phyloP scores from a whole-genome alignment of 2,113 vertebrate species.

The Xyliphius kryptos region DNA sequence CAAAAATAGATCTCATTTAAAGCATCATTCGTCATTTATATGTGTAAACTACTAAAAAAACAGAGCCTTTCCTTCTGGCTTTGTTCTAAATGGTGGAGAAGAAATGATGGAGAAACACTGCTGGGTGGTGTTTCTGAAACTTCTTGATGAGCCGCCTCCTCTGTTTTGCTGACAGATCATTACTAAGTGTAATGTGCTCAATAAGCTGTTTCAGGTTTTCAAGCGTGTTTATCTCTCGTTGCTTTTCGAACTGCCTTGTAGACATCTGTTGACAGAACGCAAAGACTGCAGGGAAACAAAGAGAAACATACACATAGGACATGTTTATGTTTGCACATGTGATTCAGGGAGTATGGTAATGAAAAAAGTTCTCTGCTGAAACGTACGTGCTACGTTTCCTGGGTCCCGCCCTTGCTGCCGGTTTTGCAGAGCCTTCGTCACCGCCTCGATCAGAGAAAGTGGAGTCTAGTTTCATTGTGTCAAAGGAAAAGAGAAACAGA shows the following conservation, averaged over 20 bases:
- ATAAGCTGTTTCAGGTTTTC: conserved; percentile 63
- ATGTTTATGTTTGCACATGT: too few species aligned
- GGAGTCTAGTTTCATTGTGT: conserved; percentile 72
- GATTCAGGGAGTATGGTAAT: too few species aligned
- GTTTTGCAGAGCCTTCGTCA: conserved; percentile 63
- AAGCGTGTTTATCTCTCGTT: conserved; percentile 58
- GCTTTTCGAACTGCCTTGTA: conserved; percentile 65
- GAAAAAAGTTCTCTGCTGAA: too few species aligned
- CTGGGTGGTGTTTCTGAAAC: conserved; percentile 72
- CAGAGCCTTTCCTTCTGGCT: too few species aligned
- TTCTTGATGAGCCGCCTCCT: conserved; percentile 72
- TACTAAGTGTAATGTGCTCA: conserved; percentile 54
- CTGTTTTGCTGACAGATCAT: conserved; percentile 59
- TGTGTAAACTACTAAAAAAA: too few species aligned
- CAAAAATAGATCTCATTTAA: too few species aligned
- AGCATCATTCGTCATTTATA: too few species aligned
- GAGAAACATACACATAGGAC: too few species aligned
- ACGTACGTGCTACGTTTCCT: conserved; percentile 64
- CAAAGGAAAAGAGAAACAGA: not conserved
- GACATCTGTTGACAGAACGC: conserved; percentile 74
- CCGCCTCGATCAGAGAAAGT: conserved; percentile 66
- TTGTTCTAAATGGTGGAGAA: conserved; percentile 52
- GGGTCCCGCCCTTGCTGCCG: conserved; percentile 69
- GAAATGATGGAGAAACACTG: conserved; percentile 62
- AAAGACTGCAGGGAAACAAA: conserved; percentile 60